Evolutionary conservation across 2,797 vertebrate genomes (phyloP), one percentile per base, ranked within the genome.

Genomic region (Oreortyx pictus): DNA sequence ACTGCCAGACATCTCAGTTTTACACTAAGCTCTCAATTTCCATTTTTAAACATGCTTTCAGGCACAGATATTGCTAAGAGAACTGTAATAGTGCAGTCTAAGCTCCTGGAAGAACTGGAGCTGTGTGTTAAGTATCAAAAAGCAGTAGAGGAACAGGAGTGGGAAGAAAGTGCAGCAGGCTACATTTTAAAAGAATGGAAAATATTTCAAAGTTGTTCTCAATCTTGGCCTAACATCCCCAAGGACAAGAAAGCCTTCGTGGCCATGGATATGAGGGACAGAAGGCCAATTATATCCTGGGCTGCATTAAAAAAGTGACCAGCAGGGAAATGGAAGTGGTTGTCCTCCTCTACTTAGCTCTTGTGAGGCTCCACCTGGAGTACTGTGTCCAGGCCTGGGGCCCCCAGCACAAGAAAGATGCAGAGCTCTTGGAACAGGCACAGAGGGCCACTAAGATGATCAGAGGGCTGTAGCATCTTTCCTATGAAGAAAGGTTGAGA

Each of bases 81-180:
- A 89, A 76, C 50, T 57, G 43, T 80, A 39, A 92, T 68, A 89
- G 92, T 74, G 59, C 54, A 89, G 43, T 47, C 4, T 76, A 86
- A 86, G 49, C 39, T 93, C 87, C 59, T 89, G 74, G 73, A 91
- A 86, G 77, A 96, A 86, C 24, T 86, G 68, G 60, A 22, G 11
- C 18, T 94, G 94, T 88, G 39, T 57, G 74, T 14, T 82, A 82
- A 66, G 54, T 57, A 85, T 85, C 57, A 85, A 24, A 18, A 90
- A 74, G 25, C 16, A 82, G 19, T 17, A 82, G 37, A 70, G 44
- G 24, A 94, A 68, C 5, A 65, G 6, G 7, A 81, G 3, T 29
- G 14, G 24, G n/a, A 82, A 2, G 2, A 92, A 89, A 87, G 68
- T 46, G 44, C n/a, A 71, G 4, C 7, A 84, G 41, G 7, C 5